Base-by-base conservation (phyloP, 2,113 vertebrate genomes). In the Myxocyprinus asiaticus region DNA sequence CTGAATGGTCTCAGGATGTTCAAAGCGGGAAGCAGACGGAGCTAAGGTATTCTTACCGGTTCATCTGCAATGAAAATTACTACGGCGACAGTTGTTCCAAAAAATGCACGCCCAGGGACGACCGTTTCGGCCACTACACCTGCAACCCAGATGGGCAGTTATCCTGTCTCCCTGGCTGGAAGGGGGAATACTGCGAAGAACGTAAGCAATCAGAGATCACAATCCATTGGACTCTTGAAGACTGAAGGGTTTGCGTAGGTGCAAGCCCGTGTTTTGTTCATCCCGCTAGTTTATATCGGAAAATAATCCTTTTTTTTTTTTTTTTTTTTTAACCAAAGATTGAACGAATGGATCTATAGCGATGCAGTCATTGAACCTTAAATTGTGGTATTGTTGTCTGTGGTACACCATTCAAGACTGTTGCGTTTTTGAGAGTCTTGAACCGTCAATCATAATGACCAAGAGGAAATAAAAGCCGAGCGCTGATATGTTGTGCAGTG, bases 11-110 rank as follows among this genome's bases (percentile, higher is more conserved):
- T 22, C 90, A 88, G 81, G 91, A 96, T 43, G 90, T 90, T 67
- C 95, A 94, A 87, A 91, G 80, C 10, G 73, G 50, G 74, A 86
- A 86, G 73, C 90, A 91, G 85, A 95, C 95, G 0, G 93, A 94
- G 88, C 92, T 99, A 50, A 90, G 89, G 42, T 99, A 95, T 85
- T 96, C 97, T 3, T 99, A 97, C 92, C 94, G 97, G 44, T 96
- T 99, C 86, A 91, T 98, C 90, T 99, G 98, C 93, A 96, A 95
- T 63, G 95, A 98, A 79, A 95, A 97, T 85, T 99, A 99, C 94
- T 99, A 98, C 71, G 97, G 97, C 0, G 95, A 99, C 83, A 97
- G 93, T 89, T 99, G 97, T 82, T 98, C 97, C 43, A 95, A 95
- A 76, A 95, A 95, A 77, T 99, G 98, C 93, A 93, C 93, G 61